phyloP scores from a whole-genome alignment of 1,140 invertebrate genomes.

The Platyscapa corneri region DNA sequence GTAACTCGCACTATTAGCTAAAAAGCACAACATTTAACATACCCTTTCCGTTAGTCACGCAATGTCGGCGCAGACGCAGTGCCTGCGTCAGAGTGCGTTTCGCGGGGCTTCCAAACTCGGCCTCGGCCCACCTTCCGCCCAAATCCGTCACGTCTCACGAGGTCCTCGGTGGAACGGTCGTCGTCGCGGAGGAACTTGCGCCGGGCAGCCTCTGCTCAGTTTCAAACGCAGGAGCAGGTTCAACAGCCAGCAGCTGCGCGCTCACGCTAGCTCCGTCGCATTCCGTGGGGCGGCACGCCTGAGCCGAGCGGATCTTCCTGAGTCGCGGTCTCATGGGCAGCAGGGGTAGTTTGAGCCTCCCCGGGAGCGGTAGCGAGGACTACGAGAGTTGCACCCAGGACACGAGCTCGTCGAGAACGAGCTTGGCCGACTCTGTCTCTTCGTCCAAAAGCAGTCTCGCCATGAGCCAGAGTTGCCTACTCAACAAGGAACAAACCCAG shows the following conservation, averaged over 20 bases:
- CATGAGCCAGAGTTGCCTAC: slow-evolving; percentile 67
- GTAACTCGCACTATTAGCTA: too few relatives aligned
- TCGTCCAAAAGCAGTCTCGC: slow-evolving; percentile 67
- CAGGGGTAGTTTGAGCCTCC: slow-evolving; percentile 59
- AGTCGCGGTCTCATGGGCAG: slow-evolving; percentile 63
- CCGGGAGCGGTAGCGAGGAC: slow-evolving; percentile 68
- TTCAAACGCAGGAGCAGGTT: slow-evolving; percentile 62
- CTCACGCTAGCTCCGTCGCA: slow-evolving; percentile 60
- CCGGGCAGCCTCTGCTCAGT: slow-evolving; percentile 71
- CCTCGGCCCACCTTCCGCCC: slow-evolving; percentile 70
- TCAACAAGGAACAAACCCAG: slow-evolving; percentile 72
- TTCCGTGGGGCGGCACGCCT: slow-evolving; percentile 55
- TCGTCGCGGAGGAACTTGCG: slow-evolving; percentile 73
- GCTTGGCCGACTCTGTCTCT: slow-evolving; percentile 62
- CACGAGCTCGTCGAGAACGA: slow-evolving; percentile 45
- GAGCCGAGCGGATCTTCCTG: slow-evolving; percentile 75
- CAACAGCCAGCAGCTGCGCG: slow-evolving; percentile 52
- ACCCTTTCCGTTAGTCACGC: too few relatives aligned
- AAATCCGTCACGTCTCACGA: slow-evolving; percentile 78
- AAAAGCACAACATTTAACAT: too few relatives aligned
- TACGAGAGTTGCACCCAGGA: slow-evolving; percentile 59
- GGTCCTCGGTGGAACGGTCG: slow-evolving; percentile 76
- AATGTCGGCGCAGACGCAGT: slow-evolving; percentile 76
- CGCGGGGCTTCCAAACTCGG: slow-evolving; percentile 67
- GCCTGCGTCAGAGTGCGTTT: slow-evolving; percentile 79